These are phyloP conservation scores for Epinephelus fuscoguttatus DNA, from an alignment of 2,113 vertebrate genomes.

Conservation along the genomic window DNA sequence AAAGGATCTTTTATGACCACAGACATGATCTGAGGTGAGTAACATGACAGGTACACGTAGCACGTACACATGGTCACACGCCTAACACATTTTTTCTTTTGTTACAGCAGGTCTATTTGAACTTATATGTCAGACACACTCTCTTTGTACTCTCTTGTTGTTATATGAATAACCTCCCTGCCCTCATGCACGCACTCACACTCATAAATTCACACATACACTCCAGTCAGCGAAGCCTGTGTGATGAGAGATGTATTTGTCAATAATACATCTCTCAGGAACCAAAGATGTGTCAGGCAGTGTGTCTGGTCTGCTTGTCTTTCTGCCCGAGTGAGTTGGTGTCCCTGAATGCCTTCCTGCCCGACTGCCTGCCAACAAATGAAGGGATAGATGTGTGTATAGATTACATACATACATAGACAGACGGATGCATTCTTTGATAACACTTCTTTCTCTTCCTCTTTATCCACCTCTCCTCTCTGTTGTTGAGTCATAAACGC, in stretches of 20 bases:
- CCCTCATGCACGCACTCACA: background rate
- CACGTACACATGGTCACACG: background rate
- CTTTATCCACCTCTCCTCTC: background rate
- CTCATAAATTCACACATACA: constrained; percentile 1
- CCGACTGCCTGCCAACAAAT: constrained; percentile 1
- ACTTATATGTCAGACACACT: constrained; percentile 27
- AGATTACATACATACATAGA: constrained; percentile 4
- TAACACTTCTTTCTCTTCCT: background rate
- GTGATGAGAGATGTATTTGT: constrained; percentile 50
- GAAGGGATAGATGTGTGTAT: constrained; percentile 16
- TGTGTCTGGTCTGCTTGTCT: constrained; percentile 18
- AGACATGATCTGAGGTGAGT: background rate
- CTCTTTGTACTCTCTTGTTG: constrained; percentile 21
- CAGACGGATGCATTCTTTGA: background rate
- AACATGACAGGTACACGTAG: background rate
- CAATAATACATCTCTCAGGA: constrained; percentile 50
- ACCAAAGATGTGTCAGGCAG: constrained; percentile 26
- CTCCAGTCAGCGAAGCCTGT: constrained; percentile 6
- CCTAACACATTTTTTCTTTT: too few species aligned
- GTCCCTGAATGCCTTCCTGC: constrained; percentile 13
- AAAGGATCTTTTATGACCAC: background rate
- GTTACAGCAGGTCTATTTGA: constrained; percentile 13
- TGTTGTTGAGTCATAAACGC: constrained; percentile 15
- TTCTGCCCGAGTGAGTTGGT: constrained; percentile 21
- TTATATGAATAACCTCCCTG: constrained; percentile 28